Base-by-base conservation (phyloP, 2,888 invertebrate genomes). In the Pandemis corylana region DNA sequence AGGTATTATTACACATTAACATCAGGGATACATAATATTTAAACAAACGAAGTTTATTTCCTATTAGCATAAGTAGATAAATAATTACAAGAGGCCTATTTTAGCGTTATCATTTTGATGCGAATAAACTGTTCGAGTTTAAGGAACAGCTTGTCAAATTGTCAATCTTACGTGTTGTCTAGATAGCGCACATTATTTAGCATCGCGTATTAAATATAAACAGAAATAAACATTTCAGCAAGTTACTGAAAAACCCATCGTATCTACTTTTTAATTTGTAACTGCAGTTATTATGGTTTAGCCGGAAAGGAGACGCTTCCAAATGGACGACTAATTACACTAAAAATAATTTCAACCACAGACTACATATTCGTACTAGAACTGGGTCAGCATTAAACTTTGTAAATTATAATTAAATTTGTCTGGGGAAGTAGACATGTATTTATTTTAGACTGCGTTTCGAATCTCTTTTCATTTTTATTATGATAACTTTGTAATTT, bases 341-440 rank as follows among this genome's bases (percentile, higher is more conserved):
- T 73, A 5, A 13, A 59, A 41, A 65, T 73, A 64, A 73, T 56
- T 68, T 46, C 13, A 20, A 42, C n/a, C 56, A 56, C 44, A 28
- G 46, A 64, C 59, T 56, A 64, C 36, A 56, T 13, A 36, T 36
- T 36, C 28, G 28, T 36, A 41, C 68, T 64, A 56, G 20, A 73
- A 59, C 68, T 73, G 41, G 73, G 73, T 15, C 68, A 73, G 41
- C 59, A 53, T 61, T 53, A 63, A 49, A 73, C 36, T 46, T 68
- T 51, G 64, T 62, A 59, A 73, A 64, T 56, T 68, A 72, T 66
- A 20, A 64, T 72, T 67, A 61, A 20, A 64, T 72, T 67, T 61
- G 10, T 28, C 67, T 62, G 67, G 62, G 72, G 67, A 67, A 62
- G 62, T 61, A 61, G n/a, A 64, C 56, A 7, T 15, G 20, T 20